Evolutionary conservation across 2,797 vertebrate species (phyloP).

Genomic region (Pangasius mekongensis): DNA sequence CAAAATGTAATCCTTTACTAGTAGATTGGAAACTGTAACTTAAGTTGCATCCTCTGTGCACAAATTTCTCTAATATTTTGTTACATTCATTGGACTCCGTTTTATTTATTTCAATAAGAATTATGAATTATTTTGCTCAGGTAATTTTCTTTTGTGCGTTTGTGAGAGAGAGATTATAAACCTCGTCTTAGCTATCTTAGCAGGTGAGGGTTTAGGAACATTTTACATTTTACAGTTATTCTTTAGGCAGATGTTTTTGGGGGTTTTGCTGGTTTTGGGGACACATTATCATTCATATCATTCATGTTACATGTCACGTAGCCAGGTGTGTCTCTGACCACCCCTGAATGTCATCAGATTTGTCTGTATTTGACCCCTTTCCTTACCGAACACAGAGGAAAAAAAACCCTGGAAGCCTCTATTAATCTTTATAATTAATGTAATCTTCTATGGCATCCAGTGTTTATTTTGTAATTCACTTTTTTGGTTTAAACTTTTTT

Average conservation of each 20-base stretch:
- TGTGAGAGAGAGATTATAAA: background rate
- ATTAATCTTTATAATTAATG: background rate
- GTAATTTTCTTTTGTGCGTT: background rate
- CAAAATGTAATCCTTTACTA: background rate
- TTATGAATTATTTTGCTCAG: background rate
- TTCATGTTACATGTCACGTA: background rate
- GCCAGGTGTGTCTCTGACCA: background rate
- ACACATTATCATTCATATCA: background rate
- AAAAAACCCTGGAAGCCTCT: background rate
- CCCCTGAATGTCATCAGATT: background rate
- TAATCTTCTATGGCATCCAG: background rate
- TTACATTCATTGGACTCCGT: background rate
- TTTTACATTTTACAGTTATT: background rate
- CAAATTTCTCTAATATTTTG: background rate
- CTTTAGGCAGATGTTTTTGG: background rate
- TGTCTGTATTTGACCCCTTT: background rate
- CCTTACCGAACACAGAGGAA: background rate
- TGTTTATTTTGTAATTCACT: background rate
- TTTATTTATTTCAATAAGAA: background rate
- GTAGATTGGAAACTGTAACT: background rate
- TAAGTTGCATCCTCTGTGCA: background rate
- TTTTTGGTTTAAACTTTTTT: background rate
- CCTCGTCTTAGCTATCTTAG: background rate
- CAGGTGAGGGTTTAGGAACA: background rate
- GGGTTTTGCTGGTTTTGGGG: background rate